phyloP scores from a whole-genome alignment of 1,140 invertebrate species.

The Dendroctonus valens region DNA sequence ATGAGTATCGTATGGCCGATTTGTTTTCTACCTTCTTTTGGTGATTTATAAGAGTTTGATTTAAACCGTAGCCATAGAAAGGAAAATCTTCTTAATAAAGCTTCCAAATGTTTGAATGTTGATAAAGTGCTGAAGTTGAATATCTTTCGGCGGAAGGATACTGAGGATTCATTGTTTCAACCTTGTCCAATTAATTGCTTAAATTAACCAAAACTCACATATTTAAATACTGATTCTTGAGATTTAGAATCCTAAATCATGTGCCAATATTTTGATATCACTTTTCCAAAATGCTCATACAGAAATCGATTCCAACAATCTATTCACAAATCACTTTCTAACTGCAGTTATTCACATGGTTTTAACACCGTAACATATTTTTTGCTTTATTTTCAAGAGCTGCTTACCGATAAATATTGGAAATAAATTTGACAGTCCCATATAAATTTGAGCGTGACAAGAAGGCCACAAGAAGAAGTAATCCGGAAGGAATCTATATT shows the following conservation, averaged over 20 bases:
- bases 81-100: too few species aligned
- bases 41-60: slow-evolving; percentile 29
- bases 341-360: too few species aligned
- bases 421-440: slow-evolving; percentile 27
- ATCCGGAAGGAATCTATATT: slow-evolving; percentile 28
- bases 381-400: not conserved
- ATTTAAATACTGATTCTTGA: too few species aligned
- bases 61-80: too few species aligned
- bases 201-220: too few species aligned
- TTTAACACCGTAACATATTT: too few species aligned
- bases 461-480: slow-evolving; percentile 24
- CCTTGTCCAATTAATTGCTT: too few species aligned
- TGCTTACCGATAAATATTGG: slow-evolving; percentile 22
- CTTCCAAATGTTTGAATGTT: too few species aligned
- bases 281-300: too few species aligned
- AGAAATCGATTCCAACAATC: too few species aligned
- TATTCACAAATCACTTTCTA: too few species aligned
- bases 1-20: slow-evolving; percentile 35
- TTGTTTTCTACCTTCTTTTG: slow-evolving; percentile 34
- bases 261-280: not conserved
- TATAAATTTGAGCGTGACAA: slow-evolving; percentile 26
- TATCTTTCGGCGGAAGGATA: not conserved
- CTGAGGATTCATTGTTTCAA: not conserved
- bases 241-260: not conserved
- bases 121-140: not conserved